Conservation (phyloP, 2,888 invertebrate genomes). For the Scaptomyza flava region DNA sequence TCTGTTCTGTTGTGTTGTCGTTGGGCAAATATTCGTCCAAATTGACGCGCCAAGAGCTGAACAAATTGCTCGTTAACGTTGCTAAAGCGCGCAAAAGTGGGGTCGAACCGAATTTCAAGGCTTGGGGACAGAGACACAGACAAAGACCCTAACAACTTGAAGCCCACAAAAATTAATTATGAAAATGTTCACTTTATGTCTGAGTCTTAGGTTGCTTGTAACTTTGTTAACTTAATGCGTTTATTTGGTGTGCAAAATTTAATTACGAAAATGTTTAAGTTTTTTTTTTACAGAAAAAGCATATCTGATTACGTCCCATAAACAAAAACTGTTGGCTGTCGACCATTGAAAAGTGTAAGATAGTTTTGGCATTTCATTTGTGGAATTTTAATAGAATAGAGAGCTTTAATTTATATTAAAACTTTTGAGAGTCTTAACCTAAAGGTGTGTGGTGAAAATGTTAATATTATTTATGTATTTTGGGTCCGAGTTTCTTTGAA, state of each 20-base stretch:
- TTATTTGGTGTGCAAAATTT: conserved; percentile 71
- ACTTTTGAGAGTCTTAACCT: too few species aligned
- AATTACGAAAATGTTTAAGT: conserved; percentile 64
- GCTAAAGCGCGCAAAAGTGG: conserved; percentile 26
- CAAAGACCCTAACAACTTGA: conserved; percentile 34
- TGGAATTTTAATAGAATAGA: too few species aligned
- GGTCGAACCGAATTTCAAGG: background rate
- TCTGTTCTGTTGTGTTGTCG: conserved; percentile 9
- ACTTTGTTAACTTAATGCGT: conserved; percentile 72
- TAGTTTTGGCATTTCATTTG: too few species aligned
- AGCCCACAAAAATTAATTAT: conserved; percentile 72
- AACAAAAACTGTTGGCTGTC: too few species aligned
- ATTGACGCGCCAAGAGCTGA: conserved; percentile 57
- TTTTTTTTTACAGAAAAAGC: background rate
- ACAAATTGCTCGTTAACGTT: conserved; percentile 73
- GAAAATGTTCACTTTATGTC: conserved; percentile 70
- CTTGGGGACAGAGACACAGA: background rate
- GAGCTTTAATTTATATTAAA: too few species aligned
- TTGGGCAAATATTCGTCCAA: conserved; percentile 44
- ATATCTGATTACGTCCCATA: background rate
- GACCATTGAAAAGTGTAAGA: too few species aligned
- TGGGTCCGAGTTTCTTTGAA: too few species aligned
- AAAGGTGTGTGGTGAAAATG: too few species aligned
- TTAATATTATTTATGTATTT: too few species aligned
- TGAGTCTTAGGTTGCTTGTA: conserved; percentile 60